Base-by-base conservation (phyloP, 2,888 invertebrate genomes). In the Caenorhabditis japonica region DNA sequence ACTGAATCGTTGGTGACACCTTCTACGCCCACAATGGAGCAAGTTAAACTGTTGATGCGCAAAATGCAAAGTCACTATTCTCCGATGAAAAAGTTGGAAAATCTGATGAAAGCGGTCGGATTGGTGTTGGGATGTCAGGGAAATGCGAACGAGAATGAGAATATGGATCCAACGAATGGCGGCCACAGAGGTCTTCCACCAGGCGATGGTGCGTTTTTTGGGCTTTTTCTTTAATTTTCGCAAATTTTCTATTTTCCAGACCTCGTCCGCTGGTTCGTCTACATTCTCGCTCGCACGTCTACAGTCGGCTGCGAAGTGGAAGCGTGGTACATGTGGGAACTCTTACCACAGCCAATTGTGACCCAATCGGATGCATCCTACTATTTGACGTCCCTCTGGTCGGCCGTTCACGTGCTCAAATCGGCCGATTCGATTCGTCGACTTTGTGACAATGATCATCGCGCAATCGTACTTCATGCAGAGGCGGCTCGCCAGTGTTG, bases 261-360 rank as follows among this genome's bases (percentile, higher is more conserved):
- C 87, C 92, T 96, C 76, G 91, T 97, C 60, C 95, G 95, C 0
- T 92, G 95, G 62, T 91, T 97, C 51, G 94, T 95, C 60, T 95
- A 94, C 92, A 93, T 95, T 10, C 91, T 97, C 79, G 94, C 95
- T 1, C 93, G 94, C 75, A 93, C 94, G 81, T 93, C 93, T 34
- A 92, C 95, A 84, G 93, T 95, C 7, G 93, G 94, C 30, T 95
- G 94, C 0, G 96, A 97, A 89, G 92, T 96, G 64, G 96, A 97
- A 88, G 94, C 95, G 0, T 95, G 95, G 88, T 93, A 95, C 88
- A 97, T 97, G 94, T 95, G 95, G 91, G 95, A 90, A 23, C 90
- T 97, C 38, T 90, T 97, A 34, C 96, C 96, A 69, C 94, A 94
- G 1, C 94, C 94, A 0, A 89, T 96, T 10, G 59, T 75, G 21